Evolutionary conservation across 2,888 invertebrate species (phyloP).

Genomic region (Schrankia costaestrigalis): DNA sequence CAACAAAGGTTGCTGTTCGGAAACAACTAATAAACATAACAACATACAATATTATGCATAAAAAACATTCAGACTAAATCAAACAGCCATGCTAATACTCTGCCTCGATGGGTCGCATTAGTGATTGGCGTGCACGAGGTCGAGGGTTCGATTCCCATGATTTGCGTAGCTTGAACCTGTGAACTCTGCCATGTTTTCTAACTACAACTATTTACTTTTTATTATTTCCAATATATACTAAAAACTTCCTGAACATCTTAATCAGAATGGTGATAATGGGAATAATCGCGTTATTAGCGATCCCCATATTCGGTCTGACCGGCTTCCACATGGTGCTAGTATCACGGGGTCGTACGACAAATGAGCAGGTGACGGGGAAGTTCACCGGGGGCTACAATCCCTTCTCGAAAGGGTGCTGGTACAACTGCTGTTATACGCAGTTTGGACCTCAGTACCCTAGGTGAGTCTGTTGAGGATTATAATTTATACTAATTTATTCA

Average conservation of each 20-base stretch:
- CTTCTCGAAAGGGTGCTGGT: conserved; percentile 96
- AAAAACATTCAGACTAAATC: too few relatives aligned
- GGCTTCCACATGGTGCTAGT: conserved; percentile 99
- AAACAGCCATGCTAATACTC: too few relatives aligned
- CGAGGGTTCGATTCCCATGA: too few relatives aligned
- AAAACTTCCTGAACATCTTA: conserved; percentile 17
- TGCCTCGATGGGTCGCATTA: too few relatives aligned
- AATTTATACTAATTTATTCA: background rate
- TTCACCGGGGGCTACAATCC: conserved; percentile 99
- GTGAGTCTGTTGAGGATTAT: conserved; percentile 81
- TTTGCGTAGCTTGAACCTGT: too few relatives aligned
- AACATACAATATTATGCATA: too few relatives aligned
- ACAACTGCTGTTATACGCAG: conserved; percentile 96
- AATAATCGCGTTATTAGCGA: conserved; percentile 93
- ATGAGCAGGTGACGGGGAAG: conserved; percentile 99
- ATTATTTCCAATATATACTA: background rate
- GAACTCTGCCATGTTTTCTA: too few relatives aligned
- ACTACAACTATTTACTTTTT: background rate
- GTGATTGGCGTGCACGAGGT: too few relatives aligned
- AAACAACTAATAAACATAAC: too few relatives aligned
- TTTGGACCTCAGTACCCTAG: conserved; percentile 99
- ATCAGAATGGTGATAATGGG: conserved; percentile 94
- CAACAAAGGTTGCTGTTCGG: too few relatives aligned
- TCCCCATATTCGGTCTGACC: conserved; percentile 98
- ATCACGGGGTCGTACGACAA: conserved; percentile 97